Evolutionary conservation across 2,797 vertebrate genomes (phyloP), one percentile per base, ranked within the genome.

Genomic region (Setipinna tenuifilis): DNA sequence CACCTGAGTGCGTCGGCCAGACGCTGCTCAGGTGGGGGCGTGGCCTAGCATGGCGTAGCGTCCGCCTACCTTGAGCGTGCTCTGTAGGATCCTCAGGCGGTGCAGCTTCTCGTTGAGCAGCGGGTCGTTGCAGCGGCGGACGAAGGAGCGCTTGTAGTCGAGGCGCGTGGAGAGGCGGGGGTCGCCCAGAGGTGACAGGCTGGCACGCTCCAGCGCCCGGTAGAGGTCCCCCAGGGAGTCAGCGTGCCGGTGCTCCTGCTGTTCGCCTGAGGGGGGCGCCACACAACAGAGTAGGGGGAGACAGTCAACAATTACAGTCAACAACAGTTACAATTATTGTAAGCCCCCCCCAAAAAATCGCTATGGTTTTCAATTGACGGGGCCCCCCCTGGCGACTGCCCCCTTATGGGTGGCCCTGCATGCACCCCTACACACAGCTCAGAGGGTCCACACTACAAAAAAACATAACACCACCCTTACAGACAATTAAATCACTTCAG

Each of bases 21-120:
- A 41, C 5, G 35, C 35, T 41, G 35, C 35, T 41, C 35, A 41
- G 35, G 35, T 41, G 35, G 35, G 35, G 28, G 12, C 25, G 17
- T 35, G 25, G 65, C 14, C 0, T 4, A 16, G 31, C 31, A 35
- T 12, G 3, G 58, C 58, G 19, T 59, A 5, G 58, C 50, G 9
- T 54, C 50, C 6, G 58, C 71, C 71, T 93, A 98, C 98, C 98
- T 99, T 99, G 94, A 99, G 96, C 89, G 98, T 99, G 96, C 98
- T 99, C 94, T 97, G 97, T 91, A 99, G 96, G 92, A 99, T 98
- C 94, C 98, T 96, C 86, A 99, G 97, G 91, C 96, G 97, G 92
- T 99, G 98, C 88, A 99, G 96, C 71, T 97, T 97, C 86, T 99
- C 98, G 93, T 99, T 99, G 94, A 99, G 96, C 94, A 97, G 95